Conservation (phyloP, 2,888 invertebrate species). For the Thelaira solivaga region DNA sequence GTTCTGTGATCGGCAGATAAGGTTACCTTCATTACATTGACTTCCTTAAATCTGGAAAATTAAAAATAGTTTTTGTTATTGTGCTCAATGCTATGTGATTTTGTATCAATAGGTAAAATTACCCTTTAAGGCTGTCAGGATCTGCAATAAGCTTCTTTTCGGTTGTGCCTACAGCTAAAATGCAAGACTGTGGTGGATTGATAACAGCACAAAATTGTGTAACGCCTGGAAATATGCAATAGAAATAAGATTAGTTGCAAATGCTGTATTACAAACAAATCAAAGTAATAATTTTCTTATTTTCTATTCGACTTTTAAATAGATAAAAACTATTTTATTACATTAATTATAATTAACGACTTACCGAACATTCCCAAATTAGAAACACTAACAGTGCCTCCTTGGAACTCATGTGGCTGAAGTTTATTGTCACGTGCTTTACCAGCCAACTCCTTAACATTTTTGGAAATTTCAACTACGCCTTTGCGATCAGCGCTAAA, state of each 20-base stretch:
- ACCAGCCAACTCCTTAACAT: constrained; percentile 87
- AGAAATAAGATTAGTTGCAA: too few relatives aligned
- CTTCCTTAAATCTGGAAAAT: constrained; percentile 82
- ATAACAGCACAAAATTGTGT: constrained; percentile 95
- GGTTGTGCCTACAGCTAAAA: constrained; percentile 92
- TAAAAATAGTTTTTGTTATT: not conserved
- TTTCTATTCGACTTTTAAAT: too few relatives aligned
- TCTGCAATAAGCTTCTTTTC: constrained; percentile 86
- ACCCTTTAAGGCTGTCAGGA: constrained; percentile 87
- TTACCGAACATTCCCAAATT: constrained; percentile 95
- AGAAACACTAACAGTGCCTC: constrained; percentile 95
- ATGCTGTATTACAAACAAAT: too few relatives aligned
- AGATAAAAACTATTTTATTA: too few relatives aligned
- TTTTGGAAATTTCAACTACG: constrained; percentile 87
- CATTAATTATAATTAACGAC: constrained; percentile 64
- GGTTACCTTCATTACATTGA: constrained; percentile 91
- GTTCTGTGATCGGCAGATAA: constrained; percentile 98
- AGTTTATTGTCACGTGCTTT: constrained; percentile 94
- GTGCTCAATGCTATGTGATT: too few relatives aligned
- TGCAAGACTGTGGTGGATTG: constrained; percentile 96
- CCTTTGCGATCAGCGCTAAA: constrained; percentile 94
- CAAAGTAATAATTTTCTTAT: too few relatives aligned
- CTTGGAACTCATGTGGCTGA: constrained; percentile 96
- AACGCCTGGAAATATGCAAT: constrained; percentile 79
- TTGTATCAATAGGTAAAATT: constrained; percentile 22